Percentiles rank a stretch among this genome's conserved stretches.
These are phyloP conservation scores for Drosophila anomalata DNA, from an alignment of 2,888 invertebrate species.

Conservation along the genomic window DNA sequence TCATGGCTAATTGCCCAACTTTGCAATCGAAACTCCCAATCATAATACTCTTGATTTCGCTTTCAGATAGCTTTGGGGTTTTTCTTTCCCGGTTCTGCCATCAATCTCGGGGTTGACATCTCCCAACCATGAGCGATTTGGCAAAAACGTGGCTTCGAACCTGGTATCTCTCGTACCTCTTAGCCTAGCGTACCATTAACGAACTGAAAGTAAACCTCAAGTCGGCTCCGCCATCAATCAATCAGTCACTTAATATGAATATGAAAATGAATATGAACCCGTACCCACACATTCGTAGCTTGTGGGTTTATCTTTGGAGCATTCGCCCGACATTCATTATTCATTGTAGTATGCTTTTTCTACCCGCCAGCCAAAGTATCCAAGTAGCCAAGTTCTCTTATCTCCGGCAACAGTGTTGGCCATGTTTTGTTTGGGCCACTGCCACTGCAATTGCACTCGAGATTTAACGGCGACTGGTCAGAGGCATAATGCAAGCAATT, in stretches of 20 bases:
- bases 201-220: conserved; percentile 35
- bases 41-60: conserved; percentile 24
- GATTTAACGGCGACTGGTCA: conserved; percentile 16
- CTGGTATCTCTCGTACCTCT: background rate
- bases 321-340: conserved; percentile 47
- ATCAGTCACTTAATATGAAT: conserved; percentile 45
- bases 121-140: conserved; percentile 32
- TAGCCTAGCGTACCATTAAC: background rate
- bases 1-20: conserved; percentile 15
- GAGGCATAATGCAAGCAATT: conserved; percentile 10
- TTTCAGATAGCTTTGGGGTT: conserved; percentile 24
- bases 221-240: conserved; percentile 39
- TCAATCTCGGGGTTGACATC: conserved; percentile 39
- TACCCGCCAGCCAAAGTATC: conserved; percentile 1
- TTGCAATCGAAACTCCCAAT: conserved; percentile 10
- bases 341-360: conserved; percentile 30
- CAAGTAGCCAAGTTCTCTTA: conserved; percentile 32
- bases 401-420: conserved; percentile 40
- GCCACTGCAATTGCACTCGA: conserved; percentile 39
- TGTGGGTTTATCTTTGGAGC: conserved; percentile 39
- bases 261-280: conserved; percentile 37
- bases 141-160: conserved; percentile 25
- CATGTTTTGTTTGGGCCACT: conserved; percentile 38
- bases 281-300: conserved; percentile 20
- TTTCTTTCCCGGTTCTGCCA: conserved; percentile 38